Evolutionary conservation across 1,140 invertebrate genomes (phyloP), one percentile per base, ranked within the genome.

Genomic region (Anagrus nilaparvatae): DNA sequence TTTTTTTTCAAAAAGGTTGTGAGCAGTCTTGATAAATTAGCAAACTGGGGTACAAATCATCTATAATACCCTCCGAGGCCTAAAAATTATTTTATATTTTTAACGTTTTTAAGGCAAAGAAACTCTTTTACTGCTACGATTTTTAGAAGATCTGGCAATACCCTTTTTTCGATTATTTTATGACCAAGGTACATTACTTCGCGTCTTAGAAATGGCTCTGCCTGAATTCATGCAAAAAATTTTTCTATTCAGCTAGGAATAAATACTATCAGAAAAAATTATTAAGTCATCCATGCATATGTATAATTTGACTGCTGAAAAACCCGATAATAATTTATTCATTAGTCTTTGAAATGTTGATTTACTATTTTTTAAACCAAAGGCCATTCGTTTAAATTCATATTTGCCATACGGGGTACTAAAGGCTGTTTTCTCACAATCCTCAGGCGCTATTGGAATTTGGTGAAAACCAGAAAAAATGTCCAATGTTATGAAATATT

Each of bases 1-100:
- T 38, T 37, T 25, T 51, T 49, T 16, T 46, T 49, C 20, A 52
- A 23, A 4, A 50, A 17, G 4, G 45, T 31, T 9, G 41, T 18
- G 0, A 54, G 13, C 0, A 43, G 46, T 27, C 42, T 39, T 4
- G 47, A 43, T 0, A 45, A 46, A 5, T 43, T 18, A 0, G 50
- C 42, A 40, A 44, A 58, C 4, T 36, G 32, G 13, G 47, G 24
- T 6, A 46, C 30, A 13, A 41, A 46, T 31, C 25, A 24, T 4
- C 44, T 12, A 14, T 31, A 44, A 38, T 37, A 41, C 6, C 24
- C 25, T 2, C 20, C 16, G 14, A 43, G 18, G 1, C 37, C 37
- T 5, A 44, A 10, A 13, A 44, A 48, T 13, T 39, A 6, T 16
- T 33, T 17, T 6, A 44, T 9, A 17, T 30, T 37, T 38, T 19